Conservation (phyloP, 1,140 invertebrate species). For the Chrysopa pallens region DNA sequence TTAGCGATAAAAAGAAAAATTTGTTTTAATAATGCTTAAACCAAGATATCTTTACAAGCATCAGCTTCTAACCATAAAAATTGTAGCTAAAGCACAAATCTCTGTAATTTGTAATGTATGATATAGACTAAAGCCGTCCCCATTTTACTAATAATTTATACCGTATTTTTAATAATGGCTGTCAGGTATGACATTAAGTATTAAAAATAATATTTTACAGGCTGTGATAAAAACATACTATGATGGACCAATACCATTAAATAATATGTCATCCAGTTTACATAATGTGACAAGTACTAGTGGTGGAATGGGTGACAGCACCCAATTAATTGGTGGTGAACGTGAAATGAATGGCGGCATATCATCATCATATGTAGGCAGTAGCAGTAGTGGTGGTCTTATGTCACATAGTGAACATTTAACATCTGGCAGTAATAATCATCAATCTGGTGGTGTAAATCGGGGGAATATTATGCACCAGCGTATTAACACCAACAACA, state of each 20-base stretch:
- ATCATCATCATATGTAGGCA: slow-evolving; percentile 1
- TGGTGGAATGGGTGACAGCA: slow-evolving; percentile 9
- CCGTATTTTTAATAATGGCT: too few species aligned
- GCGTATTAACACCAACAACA: background rate
- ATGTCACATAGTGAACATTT: slow-evolving; percentile 2
- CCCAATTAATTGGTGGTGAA: background rate
- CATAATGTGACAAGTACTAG: slow-evolving; percentile 18
- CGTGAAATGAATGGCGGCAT: slow-evolving; percentile 10
- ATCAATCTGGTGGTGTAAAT: background rate
- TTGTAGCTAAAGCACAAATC: too few species aligned
- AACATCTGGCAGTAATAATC: background rate
- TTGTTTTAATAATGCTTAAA: too few species aligned
- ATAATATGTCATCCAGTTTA: slow-evolving; percentile 19
- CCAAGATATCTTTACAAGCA: too few species aligned
- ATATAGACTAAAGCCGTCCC: too few species aligned
- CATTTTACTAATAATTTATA: too few species aligned
- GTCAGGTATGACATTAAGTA: too few species aligned
- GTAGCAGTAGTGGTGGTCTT: slow-evolving; percentile 2
- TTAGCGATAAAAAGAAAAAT: too few species aligned
- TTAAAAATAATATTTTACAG: background rate
- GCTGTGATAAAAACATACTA: slow-evolving; percentile 4
- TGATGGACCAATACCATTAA: slow-evolving; percentile 7
- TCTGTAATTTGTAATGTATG: too few species aligned
- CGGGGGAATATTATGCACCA: slow-evolving; percentile 1
- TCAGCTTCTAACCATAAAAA: too few species aligned